Percentiles rank a stretch among this genome's conserved stretches.
Conservation (phyloP, 2,113 vertebrate species). For the Mormyrus lacerda region DNA sequence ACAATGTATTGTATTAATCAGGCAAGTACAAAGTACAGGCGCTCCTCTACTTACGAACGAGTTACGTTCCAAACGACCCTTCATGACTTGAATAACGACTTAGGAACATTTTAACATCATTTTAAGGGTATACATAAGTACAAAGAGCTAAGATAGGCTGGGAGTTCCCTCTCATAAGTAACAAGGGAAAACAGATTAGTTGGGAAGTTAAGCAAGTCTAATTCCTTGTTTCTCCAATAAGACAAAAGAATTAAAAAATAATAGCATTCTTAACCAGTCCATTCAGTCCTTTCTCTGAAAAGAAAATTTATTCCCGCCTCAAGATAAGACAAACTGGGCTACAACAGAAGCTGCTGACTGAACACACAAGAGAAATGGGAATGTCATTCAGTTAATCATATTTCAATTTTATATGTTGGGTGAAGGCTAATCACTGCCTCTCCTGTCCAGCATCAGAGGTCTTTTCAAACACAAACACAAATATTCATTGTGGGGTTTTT, state of each 20-base stretch:
- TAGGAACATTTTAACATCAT: no score
- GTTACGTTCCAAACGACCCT: no score
- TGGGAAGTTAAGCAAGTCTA: background rate
- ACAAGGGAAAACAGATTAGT: background rate
- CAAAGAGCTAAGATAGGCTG: no score
- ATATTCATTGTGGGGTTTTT: background rate
- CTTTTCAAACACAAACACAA: background rate
- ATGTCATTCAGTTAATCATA: background rate
- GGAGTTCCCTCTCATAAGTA: background rate
- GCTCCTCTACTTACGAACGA: no score
- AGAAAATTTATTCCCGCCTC: background rate
- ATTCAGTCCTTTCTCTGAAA: background rate
- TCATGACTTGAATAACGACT: no score
- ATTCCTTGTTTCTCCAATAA: background rate
- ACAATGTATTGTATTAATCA: background rate
- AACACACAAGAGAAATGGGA: background rate
- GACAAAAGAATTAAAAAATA: background rate
- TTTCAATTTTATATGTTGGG: background rate
- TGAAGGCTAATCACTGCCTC: background rate
- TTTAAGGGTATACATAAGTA: no score
- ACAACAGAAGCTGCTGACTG: background rate
- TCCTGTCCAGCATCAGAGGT: background rate
- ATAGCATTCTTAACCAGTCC: background rate
- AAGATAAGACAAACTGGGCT: background rate
- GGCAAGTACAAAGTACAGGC: background rate